Percentiles rank a stretch among this genome's conserved stretches.
phyloP scores from a whole-genome alignment of 2,797 vertebrate species.

The Avahi laniger region DNA sequence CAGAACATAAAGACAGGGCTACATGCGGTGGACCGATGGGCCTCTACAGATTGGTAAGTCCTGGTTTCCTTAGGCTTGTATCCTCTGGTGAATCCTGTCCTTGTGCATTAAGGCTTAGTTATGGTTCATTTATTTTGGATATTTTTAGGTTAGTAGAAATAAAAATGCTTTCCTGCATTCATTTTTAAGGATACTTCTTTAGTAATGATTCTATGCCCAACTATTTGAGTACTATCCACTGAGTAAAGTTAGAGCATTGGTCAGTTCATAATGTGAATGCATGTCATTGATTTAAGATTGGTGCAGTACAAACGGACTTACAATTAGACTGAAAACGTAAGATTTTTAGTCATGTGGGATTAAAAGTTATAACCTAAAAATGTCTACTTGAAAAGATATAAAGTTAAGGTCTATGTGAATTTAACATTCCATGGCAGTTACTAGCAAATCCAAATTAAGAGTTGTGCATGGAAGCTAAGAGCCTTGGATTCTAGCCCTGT shows the following conservation, averaged over 20 bases:
- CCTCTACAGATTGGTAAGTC: conserved; percentile 93
- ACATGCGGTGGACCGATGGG: conserved; percentile 93
- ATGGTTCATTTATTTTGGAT: neutral
- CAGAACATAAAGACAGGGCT: conserved; percentile 92
- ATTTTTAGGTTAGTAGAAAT: neutral
- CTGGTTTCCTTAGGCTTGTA: neutral
- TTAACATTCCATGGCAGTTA: neutral
- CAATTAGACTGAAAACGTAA: neutral
- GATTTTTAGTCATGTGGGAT: neutral
- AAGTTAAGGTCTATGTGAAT: neutral
- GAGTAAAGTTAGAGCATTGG: neutral
- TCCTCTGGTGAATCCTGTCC: neutral
- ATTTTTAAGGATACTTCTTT: conserved; percentile 4
- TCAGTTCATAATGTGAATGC: neutral
- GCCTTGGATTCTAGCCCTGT: neutral
- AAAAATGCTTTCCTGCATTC: neutral
- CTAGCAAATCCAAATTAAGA: neutral
- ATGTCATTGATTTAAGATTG: neutral
- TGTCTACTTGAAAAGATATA: neutral
- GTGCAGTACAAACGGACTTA: neutral
- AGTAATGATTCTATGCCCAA: neutral
- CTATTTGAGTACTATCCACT: neutral
- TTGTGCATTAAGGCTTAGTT: neutral
- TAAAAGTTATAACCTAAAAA: neutral
- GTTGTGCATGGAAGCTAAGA: neutral